Conservation (phyloP, 2,113 vertebrate species). For the Notarius quadriscutis region DNA sequence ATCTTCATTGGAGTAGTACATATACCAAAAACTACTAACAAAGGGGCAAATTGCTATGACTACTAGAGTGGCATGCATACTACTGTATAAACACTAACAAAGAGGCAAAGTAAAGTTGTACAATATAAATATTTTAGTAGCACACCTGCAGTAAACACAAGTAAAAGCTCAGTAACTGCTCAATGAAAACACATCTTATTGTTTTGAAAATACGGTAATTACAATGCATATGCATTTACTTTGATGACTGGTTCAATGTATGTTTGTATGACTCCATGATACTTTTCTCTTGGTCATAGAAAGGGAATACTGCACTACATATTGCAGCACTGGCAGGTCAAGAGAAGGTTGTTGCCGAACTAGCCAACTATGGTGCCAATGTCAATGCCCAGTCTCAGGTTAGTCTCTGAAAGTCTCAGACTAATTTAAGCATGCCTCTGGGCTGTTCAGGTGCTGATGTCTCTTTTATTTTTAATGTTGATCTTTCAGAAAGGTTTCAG, state of each 20-base stretch:
- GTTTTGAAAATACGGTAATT: not conserved
- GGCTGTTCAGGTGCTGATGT: not conserved
- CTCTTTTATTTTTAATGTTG: conserved; percentile 28
- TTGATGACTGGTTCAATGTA: not conserved
- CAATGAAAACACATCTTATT: not conserved
- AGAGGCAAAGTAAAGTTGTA: not conserved
- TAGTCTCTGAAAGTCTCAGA: conserved; percentile 51
- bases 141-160: not conserved
- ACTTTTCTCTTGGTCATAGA: conserved; percentile 71
- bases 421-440: not conserved
- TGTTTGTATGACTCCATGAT: not conserved
- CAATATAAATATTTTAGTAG: not conserved
- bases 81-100: not conserved
- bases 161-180: not conserved
- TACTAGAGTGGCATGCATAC: not conserved
- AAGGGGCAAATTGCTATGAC: not conserved
- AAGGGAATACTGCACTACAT: conserved; percentile 96
- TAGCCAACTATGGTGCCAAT: conserved; percentile 91
- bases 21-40: not conserved
- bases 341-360: conserved; percentile 85
- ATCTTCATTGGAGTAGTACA: not conserved
- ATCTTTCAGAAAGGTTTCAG: conserved; percentile 94
- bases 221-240: not conserved
- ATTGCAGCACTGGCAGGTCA: conserved; percentile 90
- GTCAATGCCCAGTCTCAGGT: conserved; percentile 96